Evolutionary conservation across 2,113 vertebrate species (phyloP), one percentile per base, ranked within the genome.

Genomic region (Mus pahari): DNA sequence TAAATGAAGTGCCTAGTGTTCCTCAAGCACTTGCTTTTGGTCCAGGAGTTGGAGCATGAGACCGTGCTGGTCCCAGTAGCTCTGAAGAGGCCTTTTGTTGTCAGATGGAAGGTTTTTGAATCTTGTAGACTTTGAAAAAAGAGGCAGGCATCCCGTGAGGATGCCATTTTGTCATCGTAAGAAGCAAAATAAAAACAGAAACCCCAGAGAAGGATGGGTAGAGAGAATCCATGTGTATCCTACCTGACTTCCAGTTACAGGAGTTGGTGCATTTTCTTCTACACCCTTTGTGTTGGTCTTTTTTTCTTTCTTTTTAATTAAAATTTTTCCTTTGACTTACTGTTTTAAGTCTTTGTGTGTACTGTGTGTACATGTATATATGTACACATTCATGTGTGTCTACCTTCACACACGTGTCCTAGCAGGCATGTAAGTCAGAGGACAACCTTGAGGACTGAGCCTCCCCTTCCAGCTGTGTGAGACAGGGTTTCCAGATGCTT

Each of bases 71-170:
- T 1, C 88, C 12, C 7, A 79, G 10, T 26, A 24, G 75, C 24
- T 45, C 55, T 66, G 31, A 66, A 79, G 73, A 77, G 48, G 42
- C 45, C 28, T 87, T 79, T 62, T 60, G 71, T 73, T 74, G 55
- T 66, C 58, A 74, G 5, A 28, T 28, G 22, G 77, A 92, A 92
- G 4, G 39, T 79, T 92, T 33, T 26, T 33, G 45, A 78, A 42
- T 89, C 83, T 48, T 86, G 20, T 3, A 82, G 45, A 82, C 31
- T 89, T 58, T 20, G 53, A 93, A 86, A 89, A 86, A 90, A 95
- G 81, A 66, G 68, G 36, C 7, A 42, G 7, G 14, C 8, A 83
- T 16, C 16, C 31, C 31, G 4, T 5, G 14, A 45, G 68, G 64
- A 45, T 19, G 3, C 48, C 82, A 48, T 62, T 62, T 94, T 91